Evolutionary conservation across 2,113 vertebrate species (phyloP).

Genomic region (Brachyhypopomus gauderio): DNA sequence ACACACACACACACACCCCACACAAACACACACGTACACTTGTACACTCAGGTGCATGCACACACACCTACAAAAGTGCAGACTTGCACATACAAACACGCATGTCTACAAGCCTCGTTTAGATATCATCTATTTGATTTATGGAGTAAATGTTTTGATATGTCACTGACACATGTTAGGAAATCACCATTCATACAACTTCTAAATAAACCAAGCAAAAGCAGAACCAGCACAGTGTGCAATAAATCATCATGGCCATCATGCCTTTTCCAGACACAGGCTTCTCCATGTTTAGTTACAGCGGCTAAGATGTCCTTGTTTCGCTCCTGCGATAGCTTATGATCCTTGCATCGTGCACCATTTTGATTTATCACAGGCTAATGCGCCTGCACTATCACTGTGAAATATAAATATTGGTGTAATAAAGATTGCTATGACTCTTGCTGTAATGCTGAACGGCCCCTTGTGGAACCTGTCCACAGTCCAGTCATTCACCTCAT

Average conservation of each 20-base stretch:
- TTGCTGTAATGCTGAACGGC: slow-evolving; percentile 24
- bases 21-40: slow-evolving; percentile 4
- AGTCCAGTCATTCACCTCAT: slow-evolving; percentile 1
- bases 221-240: slow-evolving; percentile 36
- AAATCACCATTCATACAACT: slow-evolving; percentile 40
- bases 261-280: not conserved
- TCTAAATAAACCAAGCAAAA: slow-evolving; percentile 48
- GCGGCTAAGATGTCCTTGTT: slow-evolving; percentile 11
- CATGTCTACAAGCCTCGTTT: no score
- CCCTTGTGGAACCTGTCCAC: slow-evolving; percentile 49
- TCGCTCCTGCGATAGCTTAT: slow-evolving; percentile 47
- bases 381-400: slow-evolving; percentile 46
- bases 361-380: slow-evolving; percentile 61
- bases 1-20: not conserved
- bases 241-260: slow-evolving; percentile 58
- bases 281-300: slow-evolving; percentile 6
- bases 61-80: no score
- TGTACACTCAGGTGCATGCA: no score
- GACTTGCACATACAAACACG: no score
- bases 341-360: slow-evolving; percentile 33
- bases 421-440: slow-evolving; percentile 40
- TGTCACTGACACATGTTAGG: slow-evolving; percentile 32
- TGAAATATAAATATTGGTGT: slow-evolving; percentile 53
- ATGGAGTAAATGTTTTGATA: slow-evolving; percentile 16
- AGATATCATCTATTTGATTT: no score